phyloP scores from a whole-genome alignment of 2,797 vertebrate genomes.

The Macropodus opercularis region DNA sequence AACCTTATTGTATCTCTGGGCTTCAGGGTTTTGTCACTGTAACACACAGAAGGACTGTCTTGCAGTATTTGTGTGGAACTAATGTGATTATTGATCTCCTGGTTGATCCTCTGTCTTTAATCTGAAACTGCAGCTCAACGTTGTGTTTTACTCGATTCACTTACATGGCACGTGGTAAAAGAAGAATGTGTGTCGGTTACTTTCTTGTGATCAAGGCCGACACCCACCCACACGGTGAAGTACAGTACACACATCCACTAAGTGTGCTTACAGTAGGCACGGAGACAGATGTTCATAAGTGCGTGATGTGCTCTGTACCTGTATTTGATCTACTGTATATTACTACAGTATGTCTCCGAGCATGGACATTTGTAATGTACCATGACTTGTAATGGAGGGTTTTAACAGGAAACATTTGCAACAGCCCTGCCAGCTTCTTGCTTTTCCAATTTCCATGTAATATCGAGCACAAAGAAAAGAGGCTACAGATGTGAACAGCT shows the following conservation, averaged over 20 bases:
- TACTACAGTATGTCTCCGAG: too few species aligned
- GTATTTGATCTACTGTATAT: too few species aligned
- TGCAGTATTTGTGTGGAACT: not conserved
- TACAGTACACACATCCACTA: too few species aligned
- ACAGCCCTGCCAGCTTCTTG: not conserved
- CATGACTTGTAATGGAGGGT: not conserved
- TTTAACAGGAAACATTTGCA: constrained; percentile 4
- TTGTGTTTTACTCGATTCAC: not conserved
- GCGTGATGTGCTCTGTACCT: too few species aligned
- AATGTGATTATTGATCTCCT: not conserved
- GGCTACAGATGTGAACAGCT: constrained; percentile 8
- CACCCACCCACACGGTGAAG: too few species aligned
- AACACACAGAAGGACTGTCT: too few species aligned
- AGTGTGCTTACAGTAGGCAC: not conserved
- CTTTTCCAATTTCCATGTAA: not conserved
- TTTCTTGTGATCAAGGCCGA: too few species aligned
- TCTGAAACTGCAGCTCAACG: too few species aligned
- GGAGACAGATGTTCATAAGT: not conserved
- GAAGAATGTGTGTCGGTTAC: not conserved
- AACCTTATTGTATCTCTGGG: too few species aligned
- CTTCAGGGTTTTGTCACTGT: too few species aligned
- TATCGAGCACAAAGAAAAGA: constrained; percentile 6
- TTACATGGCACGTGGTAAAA: not conserved
- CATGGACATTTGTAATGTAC: not conserved
- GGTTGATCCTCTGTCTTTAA: not conserved